Evolutionary conservation across 1,140 invertebrate genomes (phyloP).

Genomic region (Nephotettix cincticeps): DNA sequence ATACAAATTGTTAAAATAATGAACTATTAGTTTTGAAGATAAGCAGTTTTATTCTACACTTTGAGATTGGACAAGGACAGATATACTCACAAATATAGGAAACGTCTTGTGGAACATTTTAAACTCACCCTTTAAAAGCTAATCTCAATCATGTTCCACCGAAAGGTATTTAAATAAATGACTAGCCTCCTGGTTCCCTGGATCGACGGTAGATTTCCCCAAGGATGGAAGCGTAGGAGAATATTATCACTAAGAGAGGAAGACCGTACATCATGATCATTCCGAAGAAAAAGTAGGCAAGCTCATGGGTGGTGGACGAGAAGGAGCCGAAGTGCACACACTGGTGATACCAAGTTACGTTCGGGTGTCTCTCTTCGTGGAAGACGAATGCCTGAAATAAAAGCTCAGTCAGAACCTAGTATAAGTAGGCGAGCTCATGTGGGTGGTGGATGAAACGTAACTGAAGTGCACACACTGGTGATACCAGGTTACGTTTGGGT

Average conservation of each 20-base stretch:
- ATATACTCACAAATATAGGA: too few relatives aligned
- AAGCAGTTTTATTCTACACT: too few relatives aligned
- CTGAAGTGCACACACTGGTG: constrained; percentile 76
- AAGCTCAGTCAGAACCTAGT: constrained; percentile 61
- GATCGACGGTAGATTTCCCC: constrained; percentile 69
- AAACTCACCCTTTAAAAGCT: too few relatives aligned
- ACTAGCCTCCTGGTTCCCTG: constrained; percentile 10
- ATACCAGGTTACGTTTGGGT: constrained; percentile 73
- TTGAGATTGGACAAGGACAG: too few relatives aligned
- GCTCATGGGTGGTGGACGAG: constrained; percentile 62
- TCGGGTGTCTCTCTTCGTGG: constrained; percentile 75
- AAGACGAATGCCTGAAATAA: constrained; percentile 70
- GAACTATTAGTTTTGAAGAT: too few relatives aligned
- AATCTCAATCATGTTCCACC: too few relatives aligned
- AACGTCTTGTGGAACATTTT: too few relatives aligned
- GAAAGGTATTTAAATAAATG: too few relatives aligned
- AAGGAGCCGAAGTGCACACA: constrained; percentile 73
- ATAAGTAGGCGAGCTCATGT: constrained; percentile 72
- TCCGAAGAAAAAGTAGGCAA: constrained; percentile 72
- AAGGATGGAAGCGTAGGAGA: constrained; percentile 82
- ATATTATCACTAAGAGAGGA: constrained; percentile 80
- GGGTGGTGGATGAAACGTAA: constrained; percentile 60
- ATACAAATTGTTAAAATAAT: too few relatives aligned
- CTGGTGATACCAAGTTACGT: constrained; percentile 72
- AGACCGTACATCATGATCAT: constrained; percentile 84